These are phyloP conservation scores for Nomada flava DNA, from an alignment of 2,888 invertebrate genomes.

Conservation along the genomic window DNA sequence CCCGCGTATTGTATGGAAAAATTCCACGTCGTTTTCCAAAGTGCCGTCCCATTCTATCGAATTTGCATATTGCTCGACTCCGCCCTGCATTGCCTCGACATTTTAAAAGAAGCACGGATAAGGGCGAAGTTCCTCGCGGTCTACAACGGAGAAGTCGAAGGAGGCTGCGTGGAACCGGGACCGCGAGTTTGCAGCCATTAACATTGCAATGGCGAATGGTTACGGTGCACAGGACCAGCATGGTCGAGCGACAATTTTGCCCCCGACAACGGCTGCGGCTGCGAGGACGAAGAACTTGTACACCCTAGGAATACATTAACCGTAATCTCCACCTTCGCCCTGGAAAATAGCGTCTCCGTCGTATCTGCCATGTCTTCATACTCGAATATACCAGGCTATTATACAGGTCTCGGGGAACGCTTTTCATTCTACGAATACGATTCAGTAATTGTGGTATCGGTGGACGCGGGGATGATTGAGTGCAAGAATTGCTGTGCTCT, in stretches of 20 bases:
- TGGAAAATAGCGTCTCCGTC: conserved; percentile 41
- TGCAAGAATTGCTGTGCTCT: background rate
- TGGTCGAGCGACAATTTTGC: conserved; percentile 64
- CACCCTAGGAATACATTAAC: conserved; percentile 71
- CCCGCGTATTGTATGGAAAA: background rate
- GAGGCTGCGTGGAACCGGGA: conserved; percentile 31
- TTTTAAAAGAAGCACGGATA: conserved; percentile 46
- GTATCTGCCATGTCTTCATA: background rate
- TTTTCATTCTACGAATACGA: background rate
- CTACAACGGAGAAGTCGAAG: conserved; percentile 52
- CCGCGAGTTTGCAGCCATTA: conserved; percentile 53
- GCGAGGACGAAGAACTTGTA: conserved; percentile 65
- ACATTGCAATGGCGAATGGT: conserved; percentile 70
- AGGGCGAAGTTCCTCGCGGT: conserved; percentile 51
- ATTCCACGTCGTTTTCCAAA: conserved; percentile 20
- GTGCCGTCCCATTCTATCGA: conserved; percentile 16
- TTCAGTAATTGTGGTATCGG: background rate
- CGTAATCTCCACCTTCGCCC: conserved; percentile 64
- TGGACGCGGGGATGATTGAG: background rate
- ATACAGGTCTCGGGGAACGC: background rate
- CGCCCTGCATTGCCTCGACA: background rate
- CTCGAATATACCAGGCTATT: conserved; percentile 1
- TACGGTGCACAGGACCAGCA: conserved; percentile 51
- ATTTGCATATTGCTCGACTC: conserved; percentile 49
- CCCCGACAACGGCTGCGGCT: conserved; percentile 59